A percentile compares a stretch with the other conserved stretches of the same genome.
phyloP scores from a whole-genome alignment of 2,113 vertebrate genomes.

The Psilopsiagon aymara region DNA sequence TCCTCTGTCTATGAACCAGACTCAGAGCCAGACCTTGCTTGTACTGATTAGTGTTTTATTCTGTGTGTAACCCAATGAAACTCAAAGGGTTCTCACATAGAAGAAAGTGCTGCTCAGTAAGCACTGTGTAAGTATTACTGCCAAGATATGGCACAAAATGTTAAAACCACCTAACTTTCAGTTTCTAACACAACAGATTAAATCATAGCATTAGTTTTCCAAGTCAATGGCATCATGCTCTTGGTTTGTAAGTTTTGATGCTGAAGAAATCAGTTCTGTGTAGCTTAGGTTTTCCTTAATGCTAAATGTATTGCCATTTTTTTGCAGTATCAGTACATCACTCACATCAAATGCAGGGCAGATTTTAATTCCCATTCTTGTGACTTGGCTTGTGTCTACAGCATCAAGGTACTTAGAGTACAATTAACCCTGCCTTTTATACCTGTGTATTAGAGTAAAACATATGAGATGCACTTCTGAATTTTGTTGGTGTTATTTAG shows the following conservation, averaged over 20 bases:
- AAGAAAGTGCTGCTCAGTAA: constrained; percentile 12
- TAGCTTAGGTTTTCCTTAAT: not conserved
- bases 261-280: not conserved
- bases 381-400: not conserved
- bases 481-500: not conserved
- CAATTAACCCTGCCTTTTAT: not conserved
- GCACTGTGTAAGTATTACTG: not conserved
- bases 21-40: constrained; percentile 34
- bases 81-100: constrained; percentile 17
- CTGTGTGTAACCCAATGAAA: constrained; percentile 1
- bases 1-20: constrained; percentile 48
- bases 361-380: not conserved
- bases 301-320: not conserved
- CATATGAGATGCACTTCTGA: not conserved
- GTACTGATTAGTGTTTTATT: constrained; percentile 57
- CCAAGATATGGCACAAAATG: not conserved
- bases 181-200: not conserved
- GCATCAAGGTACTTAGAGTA: not conserved
- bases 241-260: not conserved
- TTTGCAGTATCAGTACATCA: not conserved
- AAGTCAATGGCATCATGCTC: not conserved
- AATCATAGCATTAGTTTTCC: not conserved
- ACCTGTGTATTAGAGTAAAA: not conserved
- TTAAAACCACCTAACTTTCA: not conserved
- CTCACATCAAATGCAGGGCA: not conserved